A percentile compares a stretch with the other conserved stretches of the same genome.
phyloP scores from a whole-genome alignment of 2,113 vertebrate genomes.

The Sceloporus undulatus region DNA sequence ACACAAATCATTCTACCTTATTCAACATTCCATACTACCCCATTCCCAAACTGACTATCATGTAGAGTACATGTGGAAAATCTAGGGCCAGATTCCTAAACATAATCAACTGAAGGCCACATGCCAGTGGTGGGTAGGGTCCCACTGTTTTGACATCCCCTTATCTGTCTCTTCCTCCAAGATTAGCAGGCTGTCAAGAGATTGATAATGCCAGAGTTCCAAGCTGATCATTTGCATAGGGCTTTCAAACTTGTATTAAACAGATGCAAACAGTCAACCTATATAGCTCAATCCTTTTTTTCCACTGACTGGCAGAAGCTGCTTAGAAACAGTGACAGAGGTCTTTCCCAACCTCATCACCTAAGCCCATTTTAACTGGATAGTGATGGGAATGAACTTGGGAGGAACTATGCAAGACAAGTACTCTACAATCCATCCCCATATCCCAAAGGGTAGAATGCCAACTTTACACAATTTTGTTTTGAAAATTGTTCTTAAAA shows the following conservation, averaged over 20 bases:
- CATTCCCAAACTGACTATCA: background rate
- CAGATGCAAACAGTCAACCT: background rate
- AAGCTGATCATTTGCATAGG: background rate
- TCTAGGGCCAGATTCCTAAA: too few relatives aligned
- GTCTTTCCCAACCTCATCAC: background rate
- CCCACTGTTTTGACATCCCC: background rate
- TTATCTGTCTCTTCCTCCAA: background rate
- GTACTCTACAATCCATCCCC: too few relatives aligned
- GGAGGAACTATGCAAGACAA: background rate
- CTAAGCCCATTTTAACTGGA: background rate
- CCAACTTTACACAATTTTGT: background rate
- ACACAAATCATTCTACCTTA: too few relatives aligned
- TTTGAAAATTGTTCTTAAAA: background rate
- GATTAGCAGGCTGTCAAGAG: background rate
- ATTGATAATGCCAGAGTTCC: background rate
- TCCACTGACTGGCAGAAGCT: background rate
- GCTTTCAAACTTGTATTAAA: background rate
- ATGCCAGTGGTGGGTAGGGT: background rate
- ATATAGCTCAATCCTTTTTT: background rate
- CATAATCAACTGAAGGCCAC: background rate
- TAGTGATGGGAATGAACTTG: background rate
- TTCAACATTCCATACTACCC: background rate
- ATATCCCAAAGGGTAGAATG: too few relatives aligned
- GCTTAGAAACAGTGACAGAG: too few relatives aligned
- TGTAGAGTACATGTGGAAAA: too few relatives aligned